Evolutionary conservation across 2,888 invertebrate genomes (phyloP).

Genomic region (Orthosia gothica): DNA sequence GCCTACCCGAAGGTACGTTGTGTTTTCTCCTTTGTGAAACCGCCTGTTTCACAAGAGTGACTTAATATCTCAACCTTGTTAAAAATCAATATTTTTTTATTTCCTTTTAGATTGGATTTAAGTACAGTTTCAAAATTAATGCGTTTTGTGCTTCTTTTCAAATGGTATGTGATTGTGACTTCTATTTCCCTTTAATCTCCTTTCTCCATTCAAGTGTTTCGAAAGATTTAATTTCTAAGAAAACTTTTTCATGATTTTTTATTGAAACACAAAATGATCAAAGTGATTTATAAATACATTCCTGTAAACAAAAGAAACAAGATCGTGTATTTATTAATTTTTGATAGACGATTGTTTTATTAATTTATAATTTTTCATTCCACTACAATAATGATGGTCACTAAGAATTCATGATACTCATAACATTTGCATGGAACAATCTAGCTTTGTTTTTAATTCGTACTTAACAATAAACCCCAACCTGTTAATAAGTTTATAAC

Average conservation of each 20-base stretch:
- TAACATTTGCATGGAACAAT: conserved; percentile 49
- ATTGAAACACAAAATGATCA: neutral
- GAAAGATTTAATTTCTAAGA: neutral
- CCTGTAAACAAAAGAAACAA: neutral
- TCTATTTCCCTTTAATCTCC: neutral
- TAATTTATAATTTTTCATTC: neutral
- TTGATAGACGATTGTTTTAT: neutral
- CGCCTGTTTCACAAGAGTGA: neutral
- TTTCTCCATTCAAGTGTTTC: neutral
- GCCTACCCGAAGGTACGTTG: neutral
- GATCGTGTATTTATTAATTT: neutral
- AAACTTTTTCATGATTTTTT: neutral
- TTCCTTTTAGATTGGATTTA: conserved; percentile 19
- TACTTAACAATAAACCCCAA: conserved; percentile 59
- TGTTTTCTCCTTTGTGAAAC: neutral
- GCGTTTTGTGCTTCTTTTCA: conserved; percentile 55
- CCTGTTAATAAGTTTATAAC: conserved; percentile 68
- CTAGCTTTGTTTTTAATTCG: conserved; percentile 38
- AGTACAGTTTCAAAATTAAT: conserved; percentile 39
- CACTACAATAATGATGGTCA: conserved; percentile 13
- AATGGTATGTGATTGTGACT: conserved; percentile 60
- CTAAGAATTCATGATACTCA: conserved; percentile 31
- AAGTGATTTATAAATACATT: neutral
- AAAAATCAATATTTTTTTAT: neutral
- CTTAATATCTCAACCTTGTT: neutral